A percentile compares a stretch with the other conserved stretches of the same genome.
These are phyloP conservation scores for Myotis vivesi DNA, from an alignment of 2,797 vertebrate genomes.

Conservation along the genomic window DNA sequence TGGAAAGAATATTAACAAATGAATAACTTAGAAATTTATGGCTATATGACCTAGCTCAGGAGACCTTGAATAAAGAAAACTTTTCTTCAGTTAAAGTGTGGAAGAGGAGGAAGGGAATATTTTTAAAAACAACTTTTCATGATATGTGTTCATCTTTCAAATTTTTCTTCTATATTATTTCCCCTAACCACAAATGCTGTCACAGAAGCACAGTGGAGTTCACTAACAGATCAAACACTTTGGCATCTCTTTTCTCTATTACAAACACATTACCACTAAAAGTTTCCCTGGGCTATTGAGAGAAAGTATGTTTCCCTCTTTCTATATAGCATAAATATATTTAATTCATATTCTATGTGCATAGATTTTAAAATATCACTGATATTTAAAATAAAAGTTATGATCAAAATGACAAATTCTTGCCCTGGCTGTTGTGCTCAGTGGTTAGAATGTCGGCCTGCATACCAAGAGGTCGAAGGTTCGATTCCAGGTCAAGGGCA, in stretches of 20 bases:
- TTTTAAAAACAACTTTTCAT: neutral
- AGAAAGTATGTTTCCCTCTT: neutral
- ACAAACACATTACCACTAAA: neutral
- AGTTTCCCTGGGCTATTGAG: neutral
- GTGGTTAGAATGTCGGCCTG: too few relatives aligned
- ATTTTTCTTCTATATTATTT: neutral
- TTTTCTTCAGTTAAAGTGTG: constrained; percentile 5
- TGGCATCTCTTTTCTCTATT: neutral
- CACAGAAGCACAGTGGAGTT: neutral
- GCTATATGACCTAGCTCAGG: neutral
- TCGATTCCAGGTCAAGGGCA: too few relatives aligned
- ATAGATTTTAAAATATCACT: neutral
- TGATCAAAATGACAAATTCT: neutral
- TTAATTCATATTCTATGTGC: neutral
- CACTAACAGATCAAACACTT: neutral
- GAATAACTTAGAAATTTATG: constrained; percentile 28
- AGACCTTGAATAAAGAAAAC: neutral
- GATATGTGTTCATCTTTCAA: neutral
- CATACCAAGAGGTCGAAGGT: too few relatives aligned
- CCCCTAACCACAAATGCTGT: neutral
- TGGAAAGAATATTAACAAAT: neutral
- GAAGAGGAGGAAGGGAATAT: neutral
- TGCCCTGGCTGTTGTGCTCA: too few relatives aligned
- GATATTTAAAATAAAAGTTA: neutral
- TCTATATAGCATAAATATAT: neutral